phyloP scores from a whole-genome alignment of 2,113 vertebrate species.

The Gallinago jamesoni region DNA sequence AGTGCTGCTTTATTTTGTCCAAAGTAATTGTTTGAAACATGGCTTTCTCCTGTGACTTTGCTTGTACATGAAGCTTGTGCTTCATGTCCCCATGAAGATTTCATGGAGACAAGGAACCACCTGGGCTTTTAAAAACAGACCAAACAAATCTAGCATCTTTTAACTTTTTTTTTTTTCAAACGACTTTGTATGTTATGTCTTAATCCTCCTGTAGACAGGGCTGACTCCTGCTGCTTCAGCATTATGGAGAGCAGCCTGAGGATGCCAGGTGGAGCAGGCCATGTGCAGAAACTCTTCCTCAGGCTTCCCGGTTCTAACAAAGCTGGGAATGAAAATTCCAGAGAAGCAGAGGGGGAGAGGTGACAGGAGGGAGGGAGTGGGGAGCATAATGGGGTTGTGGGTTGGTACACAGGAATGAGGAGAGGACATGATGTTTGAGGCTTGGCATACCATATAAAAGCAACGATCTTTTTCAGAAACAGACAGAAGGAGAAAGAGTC shows the following conservation, averaged over 20 bases:
- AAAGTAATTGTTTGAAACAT: constrained; percentile 44
- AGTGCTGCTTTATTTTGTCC: constrained; percentile 22
- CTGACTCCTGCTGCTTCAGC: neutral
- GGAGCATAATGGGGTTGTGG: neutral
- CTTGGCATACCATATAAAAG: neutral
- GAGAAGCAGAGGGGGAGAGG: neutral
- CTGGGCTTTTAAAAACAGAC: neutral
- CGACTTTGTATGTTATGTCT: neutral
- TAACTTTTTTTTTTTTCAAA: neutral
- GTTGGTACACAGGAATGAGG: neutral
- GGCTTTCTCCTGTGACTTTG: neutral
- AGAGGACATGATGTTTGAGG: neutral
- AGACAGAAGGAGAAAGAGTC: neutral
- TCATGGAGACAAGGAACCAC: neutral
- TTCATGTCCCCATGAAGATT: neutral
- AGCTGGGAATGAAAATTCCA: neutral
- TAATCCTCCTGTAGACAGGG: neutral
- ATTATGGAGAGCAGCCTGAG: neutral
- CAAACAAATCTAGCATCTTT: neutral
- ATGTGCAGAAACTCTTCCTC: neutral
- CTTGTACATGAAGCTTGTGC: neutral
- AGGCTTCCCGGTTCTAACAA: neutral
- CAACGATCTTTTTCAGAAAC: neutral
- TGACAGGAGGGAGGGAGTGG: neutral
- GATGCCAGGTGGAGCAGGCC: neutral